phyloP scores from a whole-genome alignment of 2,113 vertebrate genomes.

The Scolopax mira region DNA sequence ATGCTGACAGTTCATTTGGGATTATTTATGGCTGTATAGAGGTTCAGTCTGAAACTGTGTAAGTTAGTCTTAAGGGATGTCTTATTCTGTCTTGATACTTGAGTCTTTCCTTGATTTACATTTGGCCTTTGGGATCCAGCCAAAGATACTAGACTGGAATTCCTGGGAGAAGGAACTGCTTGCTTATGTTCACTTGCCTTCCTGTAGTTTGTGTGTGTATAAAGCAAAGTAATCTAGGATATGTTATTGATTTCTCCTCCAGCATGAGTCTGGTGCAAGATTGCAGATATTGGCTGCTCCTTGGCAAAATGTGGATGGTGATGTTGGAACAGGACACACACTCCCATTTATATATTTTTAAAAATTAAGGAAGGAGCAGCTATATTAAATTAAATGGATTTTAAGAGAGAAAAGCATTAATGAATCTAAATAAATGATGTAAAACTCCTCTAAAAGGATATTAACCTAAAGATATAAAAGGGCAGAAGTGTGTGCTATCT shows the following conservation, averaged over 20 bases:
- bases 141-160: not conserved
- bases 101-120: not conserved
- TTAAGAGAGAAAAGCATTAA: not conserved
- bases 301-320: not conserved
- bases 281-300: not conserved
- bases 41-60: not conserved
- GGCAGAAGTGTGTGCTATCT: not conserved
- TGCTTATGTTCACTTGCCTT: not conserved
- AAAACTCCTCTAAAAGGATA: not conserved
- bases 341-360: too few species aligned
- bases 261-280: not conserved
- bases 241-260: not conserved
- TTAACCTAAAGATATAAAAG: not conserved
- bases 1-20: not conserved
- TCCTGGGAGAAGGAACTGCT: not conserved
- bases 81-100: not conserved
- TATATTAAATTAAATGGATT: not conserved
- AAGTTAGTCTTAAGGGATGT: not conserved
- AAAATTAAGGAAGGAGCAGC: not conserved
- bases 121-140: not conserved
- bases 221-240: not conserved
- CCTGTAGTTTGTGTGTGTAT: not conserved
- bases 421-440: not conserved
- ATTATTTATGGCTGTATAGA: not conserved
- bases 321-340: not conserved